Conservation (phyloP, 2,797 vertebrate genomes). For the Chromis chromis region DNA sequence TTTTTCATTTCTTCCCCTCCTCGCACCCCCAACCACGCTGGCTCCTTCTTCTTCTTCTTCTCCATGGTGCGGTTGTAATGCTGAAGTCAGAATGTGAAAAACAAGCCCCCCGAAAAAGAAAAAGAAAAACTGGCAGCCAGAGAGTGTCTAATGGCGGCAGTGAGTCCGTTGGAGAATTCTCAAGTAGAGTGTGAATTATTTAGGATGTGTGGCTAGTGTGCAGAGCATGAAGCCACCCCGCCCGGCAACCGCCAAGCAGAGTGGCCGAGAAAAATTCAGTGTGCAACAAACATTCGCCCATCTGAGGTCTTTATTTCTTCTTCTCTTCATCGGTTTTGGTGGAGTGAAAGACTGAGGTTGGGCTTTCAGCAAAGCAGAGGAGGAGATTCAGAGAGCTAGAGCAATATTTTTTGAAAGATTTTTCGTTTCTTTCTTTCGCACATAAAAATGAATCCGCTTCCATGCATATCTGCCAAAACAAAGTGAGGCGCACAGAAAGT, state of each 20-base stretch:
- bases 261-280: conserved; percentile 59
- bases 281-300: conserved; percentile 55
- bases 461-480: conserved; percentile 11
- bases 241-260: conserved; percentile 60
- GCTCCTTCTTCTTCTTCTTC: conserved; percentile 5
- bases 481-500: conserved; percentile 9
- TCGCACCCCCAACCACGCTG: neutral
- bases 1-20: conserved; percentile 55
- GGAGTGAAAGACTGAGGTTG: conserved; percentile 15
- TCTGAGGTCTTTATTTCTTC: conserved; percentile 64
- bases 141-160: conserved; percentile 80
- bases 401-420: neutral
- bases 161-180: conserved; percentile 81
- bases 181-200: conserved; percentile 85
- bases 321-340: conserved; percentile 7
- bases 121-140: conserved; percentile 69
- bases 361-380: neutral
- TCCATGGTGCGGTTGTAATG: conserved; percentile 35
- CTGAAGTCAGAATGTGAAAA: conserved; percentile 60
- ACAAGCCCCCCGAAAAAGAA: conserved; percentile 41
- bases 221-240: conserved; percentile 74
- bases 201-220: conserved; percentile 79
- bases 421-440: neutral
- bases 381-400: neutral
- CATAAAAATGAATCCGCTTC: neutral